Percentiles rank a stretch among this genome's conserved stretches.
Evolutionary conservation across 2,888 invertebrate genomes (phyloP).

Genomic region (Cheilosia scutellata): DNA sequence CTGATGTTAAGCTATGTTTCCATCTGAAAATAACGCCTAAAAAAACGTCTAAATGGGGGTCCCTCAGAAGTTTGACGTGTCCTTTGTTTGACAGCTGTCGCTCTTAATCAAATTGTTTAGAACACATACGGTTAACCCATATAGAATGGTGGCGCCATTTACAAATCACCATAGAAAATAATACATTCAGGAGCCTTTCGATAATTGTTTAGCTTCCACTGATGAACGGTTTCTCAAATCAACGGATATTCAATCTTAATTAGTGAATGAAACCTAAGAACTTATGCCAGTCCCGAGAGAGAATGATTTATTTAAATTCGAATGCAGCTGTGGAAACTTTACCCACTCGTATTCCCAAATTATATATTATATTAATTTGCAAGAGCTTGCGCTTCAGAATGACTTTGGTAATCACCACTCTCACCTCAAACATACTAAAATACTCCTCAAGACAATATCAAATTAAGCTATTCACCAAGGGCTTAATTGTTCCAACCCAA

Average conservation of each 20-base stretch:
- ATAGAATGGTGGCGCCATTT: too few species aligned
- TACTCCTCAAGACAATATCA: conserved; percentile 7
- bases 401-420: too few species aligned
- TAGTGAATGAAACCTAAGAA: not conserved
- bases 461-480: not conserved
- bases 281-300: not conserved
- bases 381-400: not conserved
- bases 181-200: not conserved
- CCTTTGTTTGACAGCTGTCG: too few species aligned
- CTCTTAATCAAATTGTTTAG: too few species aligned
- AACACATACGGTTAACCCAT: too few species aligned
- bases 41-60: too few species aligned
- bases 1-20: too few species aligned
- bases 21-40: too few species aligned
- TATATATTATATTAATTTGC: conserved; percentile 13
- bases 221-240: not conserved
- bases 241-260: conserved; percentile 13
- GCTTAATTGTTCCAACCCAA: conserved; percentile 3
- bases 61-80: too few species aligned
- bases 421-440: too few species aligned
- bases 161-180: too few species aligned
- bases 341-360: not conserved
- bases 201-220: not conserved
- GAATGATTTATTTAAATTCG: not conserved
- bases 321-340: not conserved